phyloP scores from a whole-genome alignment of 2,888 invertebrate genomes.

The Eupithecia inturbata region DNA sequence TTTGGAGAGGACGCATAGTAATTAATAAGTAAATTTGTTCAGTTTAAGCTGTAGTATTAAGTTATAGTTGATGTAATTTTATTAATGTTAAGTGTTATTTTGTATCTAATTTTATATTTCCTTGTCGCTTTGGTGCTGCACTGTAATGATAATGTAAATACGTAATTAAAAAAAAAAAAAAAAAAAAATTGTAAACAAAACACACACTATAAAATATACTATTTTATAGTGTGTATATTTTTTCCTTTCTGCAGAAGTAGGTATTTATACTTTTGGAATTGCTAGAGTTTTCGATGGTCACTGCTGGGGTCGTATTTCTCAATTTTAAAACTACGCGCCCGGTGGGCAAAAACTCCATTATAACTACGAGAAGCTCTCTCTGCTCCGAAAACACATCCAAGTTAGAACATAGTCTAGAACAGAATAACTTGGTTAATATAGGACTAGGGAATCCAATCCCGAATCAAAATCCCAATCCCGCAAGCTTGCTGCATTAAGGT shows the following conservation, averaged over 20 bases:
- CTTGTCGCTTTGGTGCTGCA: too few species aligned
- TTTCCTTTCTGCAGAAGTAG: neutral
- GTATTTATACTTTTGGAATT: neutral
- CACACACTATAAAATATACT: too few species aligned
- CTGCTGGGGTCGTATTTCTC: neutral
- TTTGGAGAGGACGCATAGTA: too few species aligned
- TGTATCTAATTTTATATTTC: too few species aligned
- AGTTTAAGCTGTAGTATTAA: too few species aligned
- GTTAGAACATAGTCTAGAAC: neutral
- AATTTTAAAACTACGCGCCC: neutral
- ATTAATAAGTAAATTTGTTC: too few species aligned
- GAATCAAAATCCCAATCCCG: neutral
- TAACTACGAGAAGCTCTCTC: neutral
- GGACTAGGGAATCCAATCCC: neutral
- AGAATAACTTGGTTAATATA: neutral
- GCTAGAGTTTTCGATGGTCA: neutral
- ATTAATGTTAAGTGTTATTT: too few species aligned
- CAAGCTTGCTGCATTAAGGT: neutral
- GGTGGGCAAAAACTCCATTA: conserved; percentile 3
- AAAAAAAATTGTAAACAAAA: too few species aligned
- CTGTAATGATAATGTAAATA: too few species aligned
- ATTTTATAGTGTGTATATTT: neutral
- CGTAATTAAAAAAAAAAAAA: too few species aligned
- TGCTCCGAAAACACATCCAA: neutral
- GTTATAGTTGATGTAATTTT: too few species aligned